Percentiles rank a stretch among this genome's conserved stretches.
phyloP scores from a whole-genome alignment of 2,797 vertebrate genomes.

The Sebastes glaucus region DNA sequence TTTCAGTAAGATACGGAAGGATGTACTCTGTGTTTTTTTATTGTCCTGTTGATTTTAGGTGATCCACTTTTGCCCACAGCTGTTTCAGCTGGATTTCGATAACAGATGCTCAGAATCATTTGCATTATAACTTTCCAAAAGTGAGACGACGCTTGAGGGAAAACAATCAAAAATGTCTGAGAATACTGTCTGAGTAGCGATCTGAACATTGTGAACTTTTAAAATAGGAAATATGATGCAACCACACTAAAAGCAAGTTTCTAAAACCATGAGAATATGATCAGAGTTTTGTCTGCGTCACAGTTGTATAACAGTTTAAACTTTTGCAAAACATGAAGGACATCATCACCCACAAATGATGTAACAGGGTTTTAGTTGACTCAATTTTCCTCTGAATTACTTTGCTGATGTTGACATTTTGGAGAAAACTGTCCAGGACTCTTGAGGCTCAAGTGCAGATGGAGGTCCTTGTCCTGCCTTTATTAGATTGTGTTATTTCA shows the following conservation, averaged over 20 bases:
- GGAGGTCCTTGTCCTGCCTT: neutral
- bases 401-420: neutral
- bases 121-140: neutral
- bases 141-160: neutral
- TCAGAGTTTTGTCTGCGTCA: neutral
- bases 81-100: neutral
- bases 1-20: neutral
- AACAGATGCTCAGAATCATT: neutral
- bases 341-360: neutral
- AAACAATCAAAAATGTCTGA: neutral
- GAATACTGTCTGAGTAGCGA: neutral
- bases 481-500: neutral
- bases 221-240: neutral
- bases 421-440: neutral
- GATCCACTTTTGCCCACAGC: neutral
- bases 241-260: neutral
- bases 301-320: neutral
- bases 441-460: neutral
- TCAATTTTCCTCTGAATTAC: neutral
- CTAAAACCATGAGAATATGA: neutral
- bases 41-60: neutral
- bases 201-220: neutral
- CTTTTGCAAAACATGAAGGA: neutral
- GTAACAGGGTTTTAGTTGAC: neutral
- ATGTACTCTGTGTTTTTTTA: too few relatives aligned